A percentile compares a stretch with the other conserved stretches of the same genome.
These are phyloP conservation scores for Megalops atlanticus DNA, from an alignment of 2,113 vertebrate genomes.

Conservation along the genomic window DNA sequence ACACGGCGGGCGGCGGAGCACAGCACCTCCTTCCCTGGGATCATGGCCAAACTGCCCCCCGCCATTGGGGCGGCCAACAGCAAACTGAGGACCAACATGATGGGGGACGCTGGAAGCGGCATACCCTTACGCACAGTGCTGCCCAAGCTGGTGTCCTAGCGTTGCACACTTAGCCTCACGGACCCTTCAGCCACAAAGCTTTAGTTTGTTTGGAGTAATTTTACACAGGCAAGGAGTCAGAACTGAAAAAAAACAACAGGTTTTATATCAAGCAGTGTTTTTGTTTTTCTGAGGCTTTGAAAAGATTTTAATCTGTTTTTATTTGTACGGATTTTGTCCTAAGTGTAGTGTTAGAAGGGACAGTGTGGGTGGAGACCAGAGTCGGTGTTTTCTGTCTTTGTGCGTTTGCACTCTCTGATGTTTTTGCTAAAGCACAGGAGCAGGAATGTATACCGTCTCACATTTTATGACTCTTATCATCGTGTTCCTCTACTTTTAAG, in stretches of 20 bases:
- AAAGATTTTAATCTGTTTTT: conserved; percentile 50
- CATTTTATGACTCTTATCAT: neutral
- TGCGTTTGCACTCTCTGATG: neutral
- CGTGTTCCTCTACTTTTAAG: conserved; percentile 27
- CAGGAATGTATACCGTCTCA: neutral
- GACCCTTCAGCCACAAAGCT: conserved; percentile 37
- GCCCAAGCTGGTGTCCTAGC: conserved; percentile 92
- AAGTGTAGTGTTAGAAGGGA: conserved; percentile 21
- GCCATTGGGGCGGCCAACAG: conserved; percentile 73
- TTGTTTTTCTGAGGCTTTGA: conserved; percentile 43
- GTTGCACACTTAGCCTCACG: conserved; percentile 52
- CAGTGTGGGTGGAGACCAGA: conserved; percentile 28
- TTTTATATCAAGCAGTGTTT: conserved; percentile 56
- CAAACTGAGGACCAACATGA: conserved; percentile 89
- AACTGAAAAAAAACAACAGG: conserved; percentile 26
- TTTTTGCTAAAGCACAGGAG: conserved; percentile 32
- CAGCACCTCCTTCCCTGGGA: conserved; percentile 83
- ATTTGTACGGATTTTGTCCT: conserved; percentile 46
- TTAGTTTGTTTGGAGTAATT: conserved; percentile 30
- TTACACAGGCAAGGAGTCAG: conserved; percentile 31
- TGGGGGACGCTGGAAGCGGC: conserved; percentile 76
- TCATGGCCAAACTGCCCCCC: conserved; percentile 79
- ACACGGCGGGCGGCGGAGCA: conserved; percentile 78
- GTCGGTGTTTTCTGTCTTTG: neutral
- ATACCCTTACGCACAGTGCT: conserved; percentile 91